phyloP scores from a whole-genome alignment of 2,797 vertebrate species.

The Mus minutoides region DNA sequence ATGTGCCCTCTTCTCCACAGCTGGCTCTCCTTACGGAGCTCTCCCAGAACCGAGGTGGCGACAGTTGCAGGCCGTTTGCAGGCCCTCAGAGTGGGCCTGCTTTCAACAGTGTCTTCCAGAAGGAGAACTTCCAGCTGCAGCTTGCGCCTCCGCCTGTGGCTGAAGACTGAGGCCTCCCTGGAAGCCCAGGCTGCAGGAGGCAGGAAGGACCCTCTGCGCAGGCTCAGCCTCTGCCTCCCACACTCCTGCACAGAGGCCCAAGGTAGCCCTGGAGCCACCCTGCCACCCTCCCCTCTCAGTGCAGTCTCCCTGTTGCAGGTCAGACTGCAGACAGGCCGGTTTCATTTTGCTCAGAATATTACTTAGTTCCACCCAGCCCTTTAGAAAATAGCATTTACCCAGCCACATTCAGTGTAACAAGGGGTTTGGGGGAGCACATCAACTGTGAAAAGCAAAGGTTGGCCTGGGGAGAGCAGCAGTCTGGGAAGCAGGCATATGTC shows the following conservation, averaged over 20 bases:
- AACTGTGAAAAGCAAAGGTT: neutral
- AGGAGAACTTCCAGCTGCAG: conserved; percentile 93
- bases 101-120: conserved; percentile 91
- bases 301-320: neutral
- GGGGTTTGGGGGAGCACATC: neutral
- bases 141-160: conserved; percentile 93
- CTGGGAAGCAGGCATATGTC: neutral
- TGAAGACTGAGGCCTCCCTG: conserved; percentile 85
- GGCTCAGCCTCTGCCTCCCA: neutral
- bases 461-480: neutral
- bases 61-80: conserved; percentile 88
- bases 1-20: conserved; percentile 86
- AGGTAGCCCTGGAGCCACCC: neutral
- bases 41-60: conserved; percentile 86
- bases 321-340: neutral
- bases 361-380: neutral
- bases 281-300: neutral
- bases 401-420: neutral
- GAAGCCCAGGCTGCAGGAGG: too few species aligned
- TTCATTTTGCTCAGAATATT: neutral
- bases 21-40: conserved; percentile 94
- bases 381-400: neutral
- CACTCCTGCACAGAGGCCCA: neutral
- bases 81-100: conserved; percentile 85
- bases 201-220: neutral